Conservation (phyloP, 2,888 invertebrate genomes). For the Acanthosoma haemorrhoidale region DNA sequence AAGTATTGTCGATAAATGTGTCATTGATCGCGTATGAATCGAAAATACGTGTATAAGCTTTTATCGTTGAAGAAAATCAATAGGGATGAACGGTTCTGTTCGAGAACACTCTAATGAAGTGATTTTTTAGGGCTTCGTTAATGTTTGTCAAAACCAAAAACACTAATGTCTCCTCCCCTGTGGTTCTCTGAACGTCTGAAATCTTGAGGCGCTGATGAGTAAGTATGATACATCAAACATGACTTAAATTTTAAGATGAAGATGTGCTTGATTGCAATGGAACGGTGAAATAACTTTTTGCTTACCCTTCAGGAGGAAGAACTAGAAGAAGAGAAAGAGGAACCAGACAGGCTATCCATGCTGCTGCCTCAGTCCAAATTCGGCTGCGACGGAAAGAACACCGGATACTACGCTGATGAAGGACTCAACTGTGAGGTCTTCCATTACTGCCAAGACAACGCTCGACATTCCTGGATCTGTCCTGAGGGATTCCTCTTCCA, state of each 20-base stretch:
- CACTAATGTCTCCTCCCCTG: background rate
- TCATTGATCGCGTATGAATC: no score
- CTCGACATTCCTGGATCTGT: conserved; percentile 88
- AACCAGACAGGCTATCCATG: conserved; percentile 74
- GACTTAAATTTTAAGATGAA: background rate
- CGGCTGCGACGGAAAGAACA: conserved; percentile 70
- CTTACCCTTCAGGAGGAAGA: conserved; percentile 49
- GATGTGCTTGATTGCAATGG: background rate
- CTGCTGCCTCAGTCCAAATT: conserved; percentile 80
- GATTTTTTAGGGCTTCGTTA: no score
- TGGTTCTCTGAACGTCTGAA: background rate
- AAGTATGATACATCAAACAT: background rate
- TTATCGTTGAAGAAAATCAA: no score
- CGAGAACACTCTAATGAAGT: no score
- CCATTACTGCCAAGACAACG: conserved; percentile 87
- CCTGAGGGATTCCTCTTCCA: conserved; percentile 86
- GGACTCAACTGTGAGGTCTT: conserved; percentile 85
- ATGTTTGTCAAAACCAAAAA: no score
- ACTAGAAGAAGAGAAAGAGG: conserved; percentile 70
- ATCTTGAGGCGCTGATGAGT: no score
- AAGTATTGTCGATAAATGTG: no score
- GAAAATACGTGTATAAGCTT: no score
- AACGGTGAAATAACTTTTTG: background rate
- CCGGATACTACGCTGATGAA: conserved; percentile 88
- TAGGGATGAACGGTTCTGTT: no score